These are phyloP conservation scores for Spinibarbus caldwelli DNA, from an alignment of 2,797 vertebrate genomes.

Conservation along the genomic window DNA sequence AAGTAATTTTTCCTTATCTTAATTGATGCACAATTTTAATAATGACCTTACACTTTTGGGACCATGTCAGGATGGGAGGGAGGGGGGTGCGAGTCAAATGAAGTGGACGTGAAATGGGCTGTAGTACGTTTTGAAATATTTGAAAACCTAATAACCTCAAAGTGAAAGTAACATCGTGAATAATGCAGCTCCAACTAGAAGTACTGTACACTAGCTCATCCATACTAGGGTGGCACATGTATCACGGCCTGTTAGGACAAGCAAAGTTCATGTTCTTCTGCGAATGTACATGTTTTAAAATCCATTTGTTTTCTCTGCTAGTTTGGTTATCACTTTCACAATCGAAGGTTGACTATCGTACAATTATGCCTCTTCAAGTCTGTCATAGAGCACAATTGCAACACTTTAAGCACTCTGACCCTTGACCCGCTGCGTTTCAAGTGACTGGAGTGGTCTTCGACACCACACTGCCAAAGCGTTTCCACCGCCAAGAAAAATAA, in stretches of 20 bases:
- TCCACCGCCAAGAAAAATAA: constrained; percentile 64
- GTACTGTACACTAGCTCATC: constrained; percentile 4
- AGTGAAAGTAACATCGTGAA: constrained; percentile 23
- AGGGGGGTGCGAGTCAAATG: constrained; percentile 14
- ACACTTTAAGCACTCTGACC: constrained; percentile 64
- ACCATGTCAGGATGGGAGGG: constrained; percentile 68
- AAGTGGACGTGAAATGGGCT: constrained; percentile 31
- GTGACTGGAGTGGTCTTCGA: constrained; percentile 58
- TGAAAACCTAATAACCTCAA: constrained; percentile 15
- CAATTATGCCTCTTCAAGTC: constrained; percentile 41
- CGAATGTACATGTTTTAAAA: background rate
- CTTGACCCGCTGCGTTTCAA: constrained; percentile 66
- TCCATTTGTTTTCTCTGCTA: constrained; percentile 28
- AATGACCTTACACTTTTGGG: constrained; percentile 84
- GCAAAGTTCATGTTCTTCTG: constrained; percentile 8
- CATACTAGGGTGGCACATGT: background rate
- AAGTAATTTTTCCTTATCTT: constrained; percentile 86
- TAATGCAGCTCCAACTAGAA: background rate
- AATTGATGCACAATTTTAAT: constrained; percentile 85
- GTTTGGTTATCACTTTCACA: constrained; percentile 41
- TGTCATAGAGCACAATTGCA: constrained; percentile 52
- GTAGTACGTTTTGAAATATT: background rate
- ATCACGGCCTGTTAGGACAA: constrained; percentile 15
- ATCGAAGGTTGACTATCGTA: constrained; percentile 12
- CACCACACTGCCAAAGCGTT: constrained; percentile 56